phyloP scores from a whole-genome alignment of 2,888 invertebrate genomes.

The Dryococelus australis region DNA sequence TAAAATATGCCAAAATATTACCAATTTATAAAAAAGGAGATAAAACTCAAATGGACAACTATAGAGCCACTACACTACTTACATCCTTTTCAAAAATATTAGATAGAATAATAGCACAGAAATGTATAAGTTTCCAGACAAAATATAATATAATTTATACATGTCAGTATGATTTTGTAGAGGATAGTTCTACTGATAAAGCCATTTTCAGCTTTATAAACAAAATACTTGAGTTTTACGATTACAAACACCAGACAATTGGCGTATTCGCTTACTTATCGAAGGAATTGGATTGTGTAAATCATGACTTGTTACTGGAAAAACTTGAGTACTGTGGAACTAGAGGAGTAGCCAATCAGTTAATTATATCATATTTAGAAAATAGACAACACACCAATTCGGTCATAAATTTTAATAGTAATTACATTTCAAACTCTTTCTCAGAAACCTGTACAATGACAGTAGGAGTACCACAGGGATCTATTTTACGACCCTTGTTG shows the following conservation, averaged over 20 bases:
- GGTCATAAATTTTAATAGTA: background rate
- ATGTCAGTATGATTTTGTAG: too few relatives aligned
- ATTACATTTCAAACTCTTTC: background rate
- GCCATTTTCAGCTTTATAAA: background rate
- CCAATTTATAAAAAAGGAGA: too few relatives aligned
- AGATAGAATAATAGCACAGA: too few relatives aligned
- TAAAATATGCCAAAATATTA: too few relatives aligned
- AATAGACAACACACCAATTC: background rate
- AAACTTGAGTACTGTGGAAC: constrained; percentile 30
- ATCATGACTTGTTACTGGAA: constrained; percentile 26
- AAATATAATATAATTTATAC: too few relatives aligned
- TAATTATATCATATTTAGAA: constrained; percentile 27
- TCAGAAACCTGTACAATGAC: background rate
- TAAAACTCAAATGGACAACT: too few relatives aligned
- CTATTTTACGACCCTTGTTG: background rate
- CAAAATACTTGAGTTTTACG: background rate
- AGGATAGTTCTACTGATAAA: too few relatives aligned
- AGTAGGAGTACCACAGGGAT: background rate
- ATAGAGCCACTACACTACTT: too few relatives aligned
- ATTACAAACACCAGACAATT: background rate
- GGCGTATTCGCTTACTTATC: constrained; percentile 32
- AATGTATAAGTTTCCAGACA: too few relatives aligned
- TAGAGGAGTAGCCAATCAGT: constrained; percentile 26
- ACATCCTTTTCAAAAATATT: too few relatives aligned
- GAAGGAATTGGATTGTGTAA: constrained; percentile 38